Percentiles rank a stretch among this genome's conserved stretches.
Evolutionary conservation across 1,140 invertebrate species (phyloP).

Genomic region (Macrobrachium rosenbergii): DNA sequence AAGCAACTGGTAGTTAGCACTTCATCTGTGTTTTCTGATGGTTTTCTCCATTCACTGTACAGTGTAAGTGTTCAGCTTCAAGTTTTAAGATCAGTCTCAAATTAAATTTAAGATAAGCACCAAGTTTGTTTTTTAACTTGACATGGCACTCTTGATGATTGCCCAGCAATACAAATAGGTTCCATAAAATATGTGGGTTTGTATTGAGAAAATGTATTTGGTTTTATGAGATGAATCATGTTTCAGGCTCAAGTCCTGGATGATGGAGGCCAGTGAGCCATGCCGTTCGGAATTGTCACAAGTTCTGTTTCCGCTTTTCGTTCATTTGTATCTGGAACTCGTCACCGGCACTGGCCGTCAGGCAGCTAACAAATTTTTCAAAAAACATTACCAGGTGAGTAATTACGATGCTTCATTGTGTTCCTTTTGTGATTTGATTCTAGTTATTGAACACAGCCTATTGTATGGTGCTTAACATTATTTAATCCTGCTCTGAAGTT

Average conservation of each 20-base stretch:
- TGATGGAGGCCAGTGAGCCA: conserved; percentile 69
- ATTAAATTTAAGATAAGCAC: too few relatives aligned
- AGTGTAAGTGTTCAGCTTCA: too few relatives aligned
- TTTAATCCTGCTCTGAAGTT: too few relatives aligned
- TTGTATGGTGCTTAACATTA: background rate
- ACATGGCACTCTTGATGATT: too few relatives aligned
- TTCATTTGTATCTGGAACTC: conserved; percentile 95
- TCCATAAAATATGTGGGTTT: background rate
- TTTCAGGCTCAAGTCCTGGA: conserved; percentile 69
- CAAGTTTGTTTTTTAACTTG: too few relatives aligned
- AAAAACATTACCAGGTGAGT: conserved; percentile 61
- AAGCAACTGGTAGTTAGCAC: too few relatives aligned
- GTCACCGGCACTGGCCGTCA: conserved; percentile 90
- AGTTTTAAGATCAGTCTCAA: too few relatives aligned
- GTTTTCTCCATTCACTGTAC: too few relatives aligned
- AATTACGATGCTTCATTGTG: background rate
- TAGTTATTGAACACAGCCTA: background rate
- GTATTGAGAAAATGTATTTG: background rate
- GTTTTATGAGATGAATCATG: background rate
- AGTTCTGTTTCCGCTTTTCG: conserved; percentile 93
- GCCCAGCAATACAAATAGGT: too few relatives aligned
- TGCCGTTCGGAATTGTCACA: conserved; percentile 81
- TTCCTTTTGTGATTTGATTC: background rate
- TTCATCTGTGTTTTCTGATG: too few relatives aligned
- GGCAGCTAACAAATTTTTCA: conserved; percentile 81